These are phyloP conservation scores for Zygothrica quintamaculata DNA, from an alignment of 2,888 invertebrate species.

Conservation along the genomic window DNA sequence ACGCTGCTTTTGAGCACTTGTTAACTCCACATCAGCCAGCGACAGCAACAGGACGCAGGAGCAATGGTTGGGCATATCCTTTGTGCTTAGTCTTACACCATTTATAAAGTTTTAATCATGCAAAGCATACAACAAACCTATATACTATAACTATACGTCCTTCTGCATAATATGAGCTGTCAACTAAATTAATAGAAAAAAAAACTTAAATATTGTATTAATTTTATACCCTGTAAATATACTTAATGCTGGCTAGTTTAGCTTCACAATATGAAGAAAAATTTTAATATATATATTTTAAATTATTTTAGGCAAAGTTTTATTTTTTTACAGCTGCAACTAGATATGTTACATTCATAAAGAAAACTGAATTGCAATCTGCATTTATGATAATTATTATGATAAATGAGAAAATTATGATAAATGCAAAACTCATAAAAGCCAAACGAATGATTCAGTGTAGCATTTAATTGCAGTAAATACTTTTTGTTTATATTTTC, in stretches of 20 bases:
- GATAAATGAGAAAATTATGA: constrained; percentile 41
- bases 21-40: constrained; percentile 43
- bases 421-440: constrained; percentile 32
- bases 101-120: constrained; percentile 67
- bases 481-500: constrained; percentile 6
- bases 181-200: too few species aligned
- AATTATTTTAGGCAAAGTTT: too few species aligned
- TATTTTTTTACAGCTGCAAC: too few species aligned
- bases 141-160: constrained; percentile 9
- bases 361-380: constrained; percentile 12
- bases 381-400: constrained; percentile 27
- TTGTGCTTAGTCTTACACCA: constrained; percentile 24
- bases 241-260: too few species aligned
- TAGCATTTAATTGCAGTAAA: constrained; percentile 29
- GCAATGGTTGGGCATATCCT: constrained; percentile 19
- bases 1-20: constrained; percentile 54
- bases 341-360: too few species aligned
- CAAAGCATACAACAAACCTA: constrained; percentile 54
- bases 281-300: too few species aligned
- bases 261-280: too few species aligned
- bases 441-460: constrained; percentile 31
- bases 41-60: too few species aligned
- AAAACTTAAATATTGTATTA: too few species aligned
- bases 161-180: constrained; percentile 8
- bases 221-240: too few species aligned